Percentiles rank a stretch among this genome's conserved stretches.
These are phyloP conservation scores for Tribolium castaneum DNA, from an alignment of 1,140 invertebrate genomes.

Conservation along the genomic window DNA sequence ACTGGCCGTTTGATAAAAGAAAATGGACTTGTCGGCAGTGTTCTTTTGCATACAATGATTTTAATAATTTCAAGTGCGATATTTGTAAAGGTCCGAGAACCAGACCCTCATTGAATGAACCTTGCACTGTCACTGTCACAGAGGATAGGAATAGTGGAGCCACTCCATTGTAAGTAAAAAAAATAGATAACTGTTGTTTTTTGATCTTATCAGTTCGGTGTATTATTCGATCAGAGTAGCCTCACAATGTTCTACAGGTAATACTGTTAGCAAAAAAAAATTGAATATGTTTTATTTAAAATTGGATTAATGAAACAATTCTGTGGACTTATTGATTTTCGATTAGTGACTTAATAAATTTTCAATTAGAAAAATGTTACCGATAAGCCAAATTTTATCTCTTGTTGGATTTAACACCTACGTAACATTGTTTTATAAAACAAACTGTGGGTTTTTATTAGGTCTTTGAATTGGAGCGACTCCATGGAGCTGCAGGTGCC, in stretches of 20 bases:
- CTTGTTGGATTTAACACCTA: too few species aligned
- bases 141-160: conserved; percentile 65
- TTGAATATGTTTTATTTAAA: background rate
- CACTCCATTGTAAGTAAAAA: conserved; percentile 30
- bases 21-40: conserved; percentile 91
- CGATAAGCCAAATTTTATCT: too few species aligned
- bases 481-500: conserved; percentile 57
- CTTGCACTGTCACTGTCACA: conserved; percentile 76
- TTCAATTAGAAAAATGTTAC: too few species aligned
- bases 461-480: conserved; percentile 58
- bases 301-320: too few species aligned
- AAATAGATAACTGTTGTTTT: background rate
- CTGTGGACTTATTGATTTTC: too few species aligned
- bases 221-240: background rate
- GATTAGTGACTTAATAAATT: too few species aligned
- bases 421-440: too few species aligned
- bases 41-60: conserved; percentile 87
- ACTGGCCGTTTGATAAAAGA: conserved; percentile 64
- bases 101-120: conserved; percentile 73
- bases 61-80: conserved; percentile 81
- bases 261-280: background rate
- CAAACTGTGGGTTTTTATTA: conserved; percentile 38
- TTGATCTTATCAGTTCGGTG: background rate
- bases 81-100: conserved; percentile 78
- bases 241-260: background rate